phyloP scores from a whole-genome alignment of 2,797 vertebrate species.

The Cetoscarus ocellatus region DNA sequence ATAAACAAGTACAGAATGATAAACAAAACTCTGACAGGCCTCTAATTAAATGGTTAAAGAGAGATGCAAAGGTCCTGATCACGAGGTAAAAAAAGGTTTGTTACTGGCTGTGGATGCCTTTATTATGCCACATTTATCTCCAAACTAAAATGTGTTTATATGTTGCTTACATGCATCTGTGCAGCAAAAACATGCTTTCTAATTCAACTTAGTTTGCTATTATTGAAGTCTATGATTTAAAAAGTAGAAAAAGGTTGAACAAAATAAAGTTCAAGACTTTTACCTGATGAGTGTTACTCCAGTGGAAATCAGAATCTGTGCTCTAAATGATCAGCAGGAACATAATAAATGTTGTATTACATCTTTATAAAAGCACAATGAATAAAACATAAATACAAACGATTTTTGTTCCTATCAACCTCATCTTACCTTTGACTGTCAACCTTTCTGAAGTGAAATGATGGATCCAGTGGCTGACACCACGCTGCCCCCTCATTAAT shows the following conservation, averaged over 20 bases:
- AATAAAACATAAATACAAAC: not conserved
- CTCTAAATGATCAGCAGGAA: conserved; percentile 14
- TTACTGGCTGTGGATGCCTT: not conserved
- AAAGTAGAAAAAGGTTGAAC: not conserved
- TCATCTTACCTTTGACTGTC: conserved; percentile 64
- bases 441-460: conserved; percentile 61
- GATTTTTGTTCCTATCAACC: too few species aligned
- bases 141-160: not conserved
- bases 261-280: conserved; percentile 6
- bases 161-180: not conserved
- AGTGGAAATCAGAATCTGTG: conserved; percentile 24
- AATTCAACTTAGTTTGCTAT: not conserved
- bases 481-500: conserved; percentile 63
- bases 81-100: too few species aligned
- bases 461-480: conserved; percentile 60
- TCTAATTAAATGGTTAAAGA: too few species aligned
- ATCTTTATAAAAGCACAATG: conserved; percentile 1
- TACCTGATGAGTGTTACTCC: conserved; percentile 52
- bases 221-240: too few species aligned
- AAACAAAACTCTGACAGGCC: too few species aligned
- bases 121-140: too few species aligned
- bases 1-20: too few species aligned
- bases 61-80: too few species aligned
- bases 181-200: not conserved
- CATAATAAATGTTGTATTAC: conserved; percentile 17